Evolutionary conservation across 2,888 invertebrate genomes (phyloP), one percentile per base, ranked within the genome.

Genomic region (Drosophila limbata): DNA sequence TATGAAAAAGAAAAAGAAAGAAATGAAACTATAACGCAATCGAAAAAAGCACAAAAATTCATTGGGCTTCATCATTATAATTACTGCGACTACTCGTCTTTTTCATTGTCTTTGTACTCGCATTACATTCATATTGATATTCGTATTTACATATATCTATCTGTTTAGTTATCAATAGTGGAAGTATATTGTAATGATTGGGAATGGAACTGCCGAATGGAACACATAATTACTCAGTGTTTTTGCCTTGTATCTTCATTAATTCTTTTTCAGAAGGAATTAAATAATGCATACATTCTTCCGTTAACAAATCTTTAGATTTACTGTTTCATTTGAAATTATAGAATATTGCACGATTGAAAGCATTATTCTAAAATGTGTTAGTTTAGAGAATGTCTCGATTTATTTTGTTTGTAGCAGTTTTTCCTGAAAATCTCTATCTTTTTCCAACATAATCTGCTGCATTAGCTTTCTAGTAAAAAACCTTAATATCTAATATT

Each of bases 21-120:
- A 25, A 28, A 28, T 8, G 8, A 44, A 25, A 21, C 4, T 25
- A 63, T 59, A 64, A 39, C 60, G 77, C 53, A 81, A 81, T 57
- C 35, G 40, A 57, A 5, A 37, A 37, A 21, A 28, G 62, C 65
- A 35, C 50, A 63, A 65, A 28, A 28, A 28, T 2, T 28, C 28
- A 28, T 28, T 15, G 35, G 57, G 48, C 69, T 45, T 31, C 15
- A 35, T 17, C 28, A 5, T 44, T 25, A 33, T 50, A 59, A 31
- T 35, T 35, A 13, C 35, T 50, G 44, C 55, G 21, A 10, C 35
- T 60, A 55, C 55, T 55, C 31, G 42, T 40, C 56, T 42, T 52
- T 52, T 61, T 55, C 28, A 63, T 51, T 63, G 45, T 42, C 50
- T 42, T 44, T 73, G 53, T 11, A 39, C 19, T n/a, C 31, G n/a